Conservation (phyloP, 2,113 vertebrate species). For the Octodon degus region DNA sequence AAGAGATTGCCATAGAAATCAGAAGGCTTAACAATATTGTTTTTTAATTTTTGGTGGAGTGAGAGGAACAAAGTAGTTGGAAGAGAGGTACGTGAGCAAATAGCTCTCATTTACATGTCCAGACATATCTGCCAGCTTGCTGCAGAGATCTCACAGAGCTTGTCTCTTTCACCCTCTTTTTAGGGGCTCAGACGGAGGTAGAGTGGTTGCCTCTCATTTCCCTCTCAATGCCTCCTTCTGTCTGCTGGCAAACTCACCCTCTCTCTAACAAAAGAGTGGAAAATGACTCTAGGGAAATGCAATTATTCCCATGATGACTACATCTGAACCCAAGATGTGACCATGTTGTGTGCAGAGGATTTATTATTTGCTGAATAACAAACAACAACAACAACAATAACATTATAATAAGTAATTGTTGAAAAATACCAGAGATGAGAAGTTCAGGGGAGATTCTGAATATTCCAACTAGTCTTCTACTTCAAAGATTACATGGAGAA, state of each 20-base stretch:
- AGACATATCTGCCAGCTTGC: not conserved
- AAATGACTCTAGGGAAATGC: not conserved
- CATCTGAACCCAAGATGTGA: constrained; percentile 22
- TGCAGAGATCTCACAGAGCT: not conserved
- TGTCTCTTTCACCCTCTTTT: constrained; percentile 10
- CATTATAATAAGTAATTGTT: not conserved
- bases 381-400: not conserved
- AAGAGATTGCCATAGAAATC: constrained; percentile 14
- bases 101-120: not conserved
- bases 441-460: not conserved
- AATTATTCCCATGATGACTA: not conserved
- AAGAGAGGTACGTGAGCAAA: not conserved
- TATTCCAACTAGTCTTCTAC: not conserved
- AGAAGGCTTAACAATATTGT: not conserved
- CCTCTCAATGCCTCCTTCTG: not conserved
- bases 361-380: not conserved
- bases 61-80: not conserved
- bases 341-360: not conserved
- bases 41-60: not conserved
- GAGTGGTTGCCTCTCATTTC: not conserved
- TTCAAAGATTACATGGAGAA: not conserved
- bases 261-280: not conserved
- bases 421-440: not conserved
- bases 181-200: not conserved
- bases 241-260: not conserved